phyloP scores from a whole-genome alignment of 2,113 vertebrate species.

The Ctenomys sociabilis region DNA sequence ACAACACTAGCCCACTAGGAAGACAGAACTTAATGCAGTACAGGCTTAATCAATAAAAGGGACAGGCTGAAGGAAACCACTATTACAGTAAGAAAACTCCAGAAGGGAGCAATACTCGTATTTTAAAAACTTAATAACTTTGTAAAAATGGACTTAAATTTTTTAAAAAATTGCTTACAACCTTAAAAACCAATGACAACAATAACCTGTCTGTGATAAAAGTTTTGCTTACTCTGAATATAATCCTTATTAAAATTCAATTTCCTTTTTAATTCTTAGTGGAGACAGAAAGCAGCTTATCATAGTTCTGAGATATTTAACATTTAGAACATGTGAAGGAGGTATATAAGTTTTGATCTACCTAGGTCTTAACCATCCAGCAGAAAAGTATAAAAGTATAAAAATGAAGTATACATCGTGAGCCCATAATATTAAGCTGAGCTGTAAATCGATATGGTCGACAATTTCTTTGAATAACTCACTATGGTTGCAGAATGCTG shows the following conservation, averaged over 20 bases:
- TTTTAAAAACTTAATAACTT: not conserved
- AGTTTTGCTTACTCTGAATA: not conserved
- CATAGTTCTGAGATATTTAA: constrained; percentile 12
- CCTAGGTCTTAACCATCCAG: too few species aligned
- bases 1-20: not conserved
- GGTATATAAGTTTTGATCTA: too few species aligned
- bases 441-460: too few species aligned
- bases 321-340: too few species aligned
- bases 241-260: not conserved
- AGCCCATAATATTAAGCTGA: too few species aligned
- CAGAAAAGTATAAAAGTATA: too few species aligned
- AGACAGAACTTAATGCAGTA: not conserved
- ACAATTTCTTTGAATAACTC: too few species aligned
- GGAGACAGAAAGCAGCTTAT: not conserved
- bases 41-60: not conserved
- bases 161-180: not conserved
- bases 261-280: constrained; percentile 28
- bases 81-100: not conserved
- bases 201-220: not conserved
- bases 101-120: not conserved
- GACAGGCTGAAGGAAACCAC: not conserved
- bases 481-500: too few species aligned
- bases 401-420: too few species aligned
- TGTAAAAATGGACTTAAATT: not conserved
- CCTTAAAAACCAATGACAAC: not conserved